Percentiles rank a stretch among this genome's conserved stretches.
Conservation (phyloP, 2,888 invertebrate species). For the Diogma glabrata region DNA sequence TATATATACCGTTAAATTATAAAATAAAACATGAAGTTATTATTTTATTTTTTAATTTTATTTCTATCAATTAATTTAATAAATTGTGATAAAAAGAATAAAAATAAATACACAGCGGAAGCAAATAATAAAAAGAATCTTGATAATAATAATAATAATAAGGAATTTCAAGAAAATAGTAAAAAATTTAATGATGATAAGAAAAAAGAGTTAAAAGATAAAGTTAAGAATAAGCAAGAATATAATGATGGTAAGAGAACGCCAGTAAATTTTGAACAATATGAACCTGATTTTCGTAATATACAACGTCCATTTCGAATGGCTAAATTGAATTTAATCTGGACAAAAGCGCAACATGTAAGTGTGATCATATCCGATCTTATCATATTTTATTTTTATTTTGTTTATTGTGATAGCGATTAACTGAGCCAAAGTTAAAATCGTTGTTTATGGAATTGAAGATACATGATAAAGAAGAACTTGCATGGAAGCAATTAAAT, state of each 20-base stretch:
- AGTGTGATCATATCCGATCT: too few species aligned
- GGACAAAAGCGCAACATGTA: conserved; percentile 84
- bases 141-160: conserved; percentile 31
- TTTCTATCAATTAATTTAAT: not conserved
- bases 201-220: not conserved
- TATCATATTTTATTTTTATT: too few species aligned
- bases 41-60: not conserved
- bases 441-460: conserved; percentile 80
- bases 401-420: conserved; percentile 38
- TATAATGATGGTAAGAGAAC: not conserved
- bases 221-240: not conserved
- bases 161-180: too few species aligned
- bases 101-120: conserved; percentile 55
- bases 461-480: conserved; percentile 86
- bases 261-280: conserved; percentile 25
- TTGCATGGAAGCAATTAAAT: conserved; percentile 68
- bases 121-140: conserved; percentile 36
- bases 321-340: conserved; percentile 79
- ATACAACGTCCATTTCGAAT: conserved; percentile 79
- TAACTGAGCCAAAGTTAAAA: conserved; percentile 73
- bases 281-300: conserved; percentile 49
- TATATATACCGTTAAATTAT: too few species aligned
- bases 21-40: not conserved
- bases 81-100: conserved; percentile 23
- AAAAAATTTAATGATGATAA: conserved; percentile 23